Evolutionary conservation across 1,140 invertebrate species (phyloP).

Genomic region (Ceratitis capitata): DNA sequence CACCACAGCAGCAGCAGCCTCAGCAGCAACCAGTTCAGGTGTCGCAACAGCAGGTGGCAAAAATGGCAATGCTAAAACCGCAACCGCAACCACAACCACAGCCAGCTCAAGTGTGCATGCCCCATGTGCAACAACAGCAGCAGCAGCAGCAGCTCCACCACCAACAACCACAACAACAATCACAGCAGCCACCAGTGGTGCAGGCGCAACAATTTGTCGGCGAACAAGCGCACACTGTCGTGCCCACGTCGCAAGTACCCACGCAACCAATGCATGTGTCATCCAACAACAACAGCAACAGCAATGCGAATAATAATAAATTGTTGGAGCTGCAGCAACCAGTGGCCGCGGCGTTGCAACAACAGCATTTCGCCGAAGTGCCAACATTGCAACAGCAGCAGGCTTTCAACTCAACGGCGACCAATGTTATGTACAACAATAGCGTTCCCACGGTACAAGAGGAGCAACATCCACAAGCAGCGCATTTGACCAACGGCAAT

Average conservation of each 20-base stretch:
- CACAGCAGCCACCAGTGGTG: neutral
- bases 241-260: neutral
- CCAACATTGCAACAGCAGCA: neutral
- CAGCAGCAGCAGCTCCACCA: neutral
- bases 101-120: neutral
- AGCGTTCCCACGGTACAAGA: neutral
- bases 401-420: neutral
- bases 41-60: neutral
- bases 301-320: neutral
- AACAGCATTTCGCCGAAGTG: neutral
- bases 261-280: neutral
- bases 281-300: slow-evolving; percentile 9
- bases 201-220: neutral
- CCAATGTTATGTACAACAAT: slow-evolving; percentile 10
- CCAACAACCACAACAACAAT: neutral
- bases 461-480: slow-evolving; percentile 11
- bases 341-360: neutral
- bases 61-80: slow-evolving; percentile 29
- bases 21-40: neutral
- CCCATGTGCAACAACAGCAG: neutral
- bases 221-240: neutral
- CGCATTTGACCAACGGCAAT: slow-evolving; percentile 39
- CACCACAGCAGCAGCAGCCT: slow-evolving; percentile 36
- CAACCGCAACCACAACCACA: slow-evolving; percentile 32
- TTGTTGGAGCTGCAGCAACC: neutral